Base-by-base conservation (phyloP, 2,113 vertebrate species). In the Himantopus leucocephalus region DNA sequence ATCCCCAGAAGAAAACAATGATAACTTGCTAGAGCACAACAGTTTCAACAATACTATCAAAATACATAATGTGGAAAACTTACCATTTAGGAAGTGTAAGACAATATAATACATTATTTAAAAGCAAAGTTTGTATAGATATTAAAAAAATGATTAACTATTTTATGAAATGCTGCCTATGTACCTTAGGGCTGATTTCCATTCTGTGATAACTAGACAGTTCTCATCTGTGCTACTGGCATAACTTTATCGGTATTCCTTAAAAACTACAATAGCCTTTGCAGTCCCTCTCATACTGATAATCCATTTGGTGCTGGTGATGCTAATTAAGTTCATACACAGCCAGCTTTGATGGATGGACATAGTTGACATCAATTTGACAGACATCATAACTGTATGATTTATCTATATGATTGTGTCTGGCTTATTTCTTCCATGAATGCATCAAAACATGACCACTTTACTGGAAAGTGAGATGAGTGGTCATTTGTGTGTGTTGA, bases 1-100 rank as follows among this genome's bases (percentile, higher is more conserved):
- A 90, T 93, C 50, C 83, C 59, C 82, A 80, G 68, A 93, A 88
- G 88, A 92, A 91, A 94, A 91, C 14, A 88, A 56, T 43, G 32
- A 39, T 76, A 88, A 71, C 75, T 96, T 89, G 19, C 55, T 86
- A 62, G 20, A 94, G 41, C 22, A 70, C 50, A 94, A 74, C 39
- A 82, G 7, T 80, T 92, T 88, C 50, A 88, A 47, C 45, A 85
- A 50, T 45, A 18, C 22, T 83, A 62, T 92, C 63, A 88, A 92
- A 92, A 95, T 30, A 55, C 7, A 47, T 88, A 62, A 53, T 24
- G 24, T 47, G n/a, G 41, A 80, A 91, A 85, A 73, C 26, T 66
- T 96, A 39, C 7, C 14, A 45, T 75, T 94, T 94, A 71, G 19
- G n/a, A 85, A 82, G 9, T 60, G 12, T 62, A 48, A 68, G 67